Conservation (phyloP, 1,140 invertebrate genomes). For the Drosophila mojavensis region DNA sequence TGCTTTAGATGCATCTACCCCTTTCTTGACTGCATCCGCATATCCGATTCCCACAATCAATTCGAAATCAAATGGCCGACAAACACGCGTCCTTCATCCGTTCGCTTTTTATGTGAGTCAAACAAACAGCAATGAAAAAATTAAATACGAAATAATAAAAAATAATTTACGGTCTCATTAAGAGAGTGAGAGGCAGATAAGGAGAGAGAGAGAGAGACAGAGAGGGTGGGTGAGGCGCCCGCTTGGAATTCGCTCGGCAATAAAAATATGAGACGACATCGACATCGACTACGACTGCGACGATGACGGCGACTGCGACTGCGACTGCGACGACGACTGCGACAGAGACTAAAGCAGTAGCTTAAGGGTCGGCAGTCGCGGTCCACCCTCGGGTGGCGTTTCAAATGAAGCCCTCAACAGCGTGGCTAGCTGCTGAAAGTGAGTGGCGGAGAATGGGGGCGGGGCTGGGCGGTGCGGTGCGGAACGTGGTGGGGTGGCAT, state of each 20-base stretch:
- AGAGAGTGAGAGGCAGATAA: conserved; percentile 32
- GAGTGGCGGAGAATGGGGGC: not conserved
- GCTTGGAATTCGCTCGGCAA: conserved; percentile 62
- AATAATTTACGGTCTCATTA: conserved; percentile 82
- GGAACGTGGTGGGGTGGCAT: conserved; percentile 33
- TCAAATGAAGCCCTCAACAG: conserved; percentile 79
- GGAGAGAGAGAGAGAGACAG: not conserved
- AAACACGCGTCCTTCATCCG: conserved; percentile 50
- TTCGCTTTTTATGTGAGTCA: conserved; percentile 39
- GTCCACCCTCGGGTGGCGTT: conserved; percentile 38
- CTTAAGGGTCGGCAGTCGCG: conserved; percentile 27
- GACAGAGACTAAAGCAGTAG: conserved; percentile 25
- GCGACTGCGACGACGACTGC: conserved; percentile 14
- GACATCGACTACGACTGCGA: conserved; percentile 3
- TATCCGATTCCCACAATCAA: conserved; percentile 71
- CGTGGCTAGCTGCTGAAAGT: conserved; percentile 31
- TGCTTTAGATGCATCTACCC: conserved; percentile 27
- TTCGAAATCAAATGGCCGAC: conserved; percentile 60
- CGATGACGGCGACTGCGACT: conserved; percentile 12
- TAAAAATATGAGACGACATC: conserved; percentile 57
- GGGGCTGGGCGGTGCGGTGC: conserved; percentile 6
- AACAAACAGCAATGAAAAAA: conserved; percentile 70
- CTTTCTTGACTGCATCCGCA: conserved; percentile 4
- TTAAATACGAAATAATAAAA: conserved; percentile 82
- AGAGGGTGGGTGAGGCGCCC: conserved; percentile 34